These are phyloP conservation scores for Callipepla squamata DNA, from an alignment of 2,113 vertebrate genomes.

Conservation along the genomic window DNA sequence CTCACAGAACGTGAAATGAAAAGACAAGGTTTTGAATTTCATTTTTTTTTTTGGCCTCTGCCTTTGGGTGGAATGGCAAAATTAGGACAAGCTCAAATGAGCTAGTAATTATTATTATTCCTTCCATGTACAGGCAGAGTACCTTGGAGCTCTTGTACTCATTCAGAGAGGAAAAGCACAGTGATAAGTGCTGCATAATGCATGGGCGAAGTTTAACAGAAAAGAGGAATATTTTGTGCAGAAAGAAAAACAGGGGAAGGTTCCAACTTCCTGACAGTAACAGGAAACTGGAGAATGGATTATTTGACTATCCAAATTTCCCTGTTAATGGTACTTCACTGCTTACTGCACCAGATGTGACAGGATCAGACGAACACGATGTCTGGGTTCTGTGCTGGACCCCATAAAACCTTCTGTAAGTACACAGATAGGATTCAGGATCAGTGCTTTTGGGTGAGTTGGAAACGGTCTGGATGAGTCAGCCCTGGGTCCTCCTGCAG, in stretches of 20 bases:
- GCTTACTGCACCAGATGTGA: accelerated
- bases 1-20: background rate
- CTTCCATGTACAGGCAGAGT: background rate
- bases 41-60: background rate
- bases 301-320: too few relatives aligned
- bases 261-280: background rate
- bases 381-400: background rate
- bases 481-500: accelerated
- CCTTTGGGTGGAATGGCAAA: background rate
- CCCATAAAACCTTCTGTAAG: background rate
- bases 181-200: background rate
- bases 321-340: background rate
- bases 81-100: conserved; percentile 18
- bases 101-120: background rate
- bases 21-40: background rate
- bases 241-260: background rate
- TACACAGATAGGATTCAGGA: accelerated
- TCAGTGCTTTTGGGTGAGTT: accelerated
- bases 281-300: background rate
- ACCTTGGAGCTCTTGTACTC: background rate
- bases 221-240: background rate
- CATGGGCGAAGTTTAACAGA: background rate
- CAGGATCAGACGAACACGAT: accelerated
- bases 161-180: background rate
- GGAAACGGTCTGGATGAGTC: background rate